Evolutionary conservation across 2,797 vertebrate genomes (phyloP).

Genomic region (Euthynnus affinis): DNA sequence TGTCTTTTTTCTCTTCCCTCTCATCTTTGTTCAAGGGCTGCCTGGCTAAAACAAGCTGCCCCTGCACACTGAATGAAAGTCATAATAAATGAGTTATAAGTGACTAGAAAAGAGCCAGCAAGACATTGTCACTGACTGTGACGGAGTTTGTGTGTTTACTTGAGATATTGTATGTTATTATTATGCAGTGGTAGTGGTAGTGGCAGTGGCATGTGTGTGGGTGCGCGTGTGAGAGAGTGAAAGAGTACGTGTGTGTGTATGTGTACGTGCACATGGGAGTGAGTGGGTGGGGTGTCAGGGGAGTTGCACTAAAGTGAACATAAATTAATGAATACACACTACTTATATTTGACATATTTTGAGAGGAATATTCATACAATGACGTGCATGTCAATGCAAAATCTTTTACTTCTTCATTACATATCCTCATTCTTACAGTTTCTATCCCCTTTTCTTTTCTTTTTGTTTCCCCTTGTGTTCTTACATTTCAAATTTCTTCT

Average conservation of each 20-base stretch:
- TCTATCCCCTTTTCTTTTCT: neutral
- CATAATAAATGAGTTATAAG: conserved; percentile 61
- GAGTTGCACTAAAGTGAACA: conserved; percentile 45
- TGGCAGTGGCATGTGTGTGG: conserved; percentile 13
- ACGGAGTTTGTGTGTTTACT: conserved; percentile 34
- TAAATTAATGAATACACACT: conserved; percentile 25
- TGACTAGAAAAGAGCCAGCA: conserved; percentile 10
- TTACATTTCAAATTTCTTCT: too few relatives aligned
- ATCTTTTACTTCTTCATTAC: neutral
- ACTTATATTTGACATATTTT: conserved; percentile 13
- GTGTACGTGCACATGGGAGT: conserved; percentile 29
- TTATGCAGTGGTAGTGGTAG: conserved; percentile 2
- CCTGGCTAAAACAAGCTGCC: conserved; percentile 61
- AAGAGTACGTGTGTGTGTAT: neutral
- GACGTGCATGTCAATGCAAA: conserved; percentile 10
- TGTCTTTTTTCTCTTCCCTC: conserved; percentile 76
- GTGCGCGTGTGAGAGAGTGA: neutral
- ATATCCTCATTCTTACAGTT: neutral
- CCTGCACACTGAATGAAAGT: conserved; percentile 50
- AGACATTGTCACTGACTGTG: conserved; percentile 17
- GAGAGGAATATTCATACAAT: neutral
- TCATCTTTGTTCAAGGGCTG: conserved; percentile 83
- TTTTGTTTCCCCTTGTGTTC: too few relatives aligned
- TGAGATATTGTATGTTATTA: conserved; percentile 36
- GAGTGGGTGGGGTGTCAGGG: conserved; percentile 48